Percentiles rank a stretch among this genome's conserved stretches.
Conservation (phyloP, 1,140 invertebrate species). For the Drosophila auraria region DNA sequence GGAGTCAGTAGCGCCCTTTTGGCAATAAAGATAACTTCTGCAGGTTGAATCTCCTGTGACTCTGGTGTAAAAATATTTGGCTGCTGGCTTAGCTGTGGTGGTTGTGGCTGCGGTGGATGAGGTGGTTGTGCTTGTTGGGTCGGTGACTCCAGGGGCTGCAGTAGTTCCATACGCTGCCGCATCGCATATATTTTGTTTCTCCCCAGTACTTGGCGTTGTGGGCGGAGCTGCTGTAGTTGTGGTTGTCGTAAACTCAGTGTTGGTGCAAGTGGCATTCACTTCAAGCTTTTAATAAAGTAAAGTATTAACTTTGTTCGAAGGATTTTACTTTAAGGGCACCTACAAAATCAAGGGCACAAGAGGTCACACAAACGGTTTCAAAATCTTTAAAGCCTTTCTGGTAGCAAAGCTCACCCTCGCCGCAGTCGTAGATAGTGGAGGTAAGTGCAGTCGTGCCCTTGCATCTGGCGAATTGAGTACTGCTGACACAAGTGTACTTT, state of each 20-base stretch:
- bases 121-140: not conserved
- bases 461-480: conserved; percentile 27
- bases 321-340: not conserved
- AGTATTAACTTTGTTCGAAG: not conserved
- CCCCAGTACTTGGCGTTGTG: not conserved
- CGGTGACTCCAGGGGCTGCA: not conserved
- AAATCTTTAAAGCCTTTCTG: not conserved
- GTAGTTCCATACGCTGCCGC: not conserved
- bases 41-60: conserved; percentile 1
- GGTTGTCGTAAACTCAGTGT: conserved; percentile 7
- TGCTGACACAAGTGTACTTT: conserved; percentile 36
- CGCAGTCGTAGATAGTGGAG: conserved; percentile 8
- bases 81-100: not conserved
- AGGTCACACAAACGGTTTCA: conserved; percentile 11
- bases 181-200: not conserved
- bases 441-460: not conserved
- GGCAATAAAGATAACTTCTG: conserved; percentile 26
- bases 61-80: not conserved
- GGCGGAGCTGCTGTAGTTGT: conserved; percentile 14
- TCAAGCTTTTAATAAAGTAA: not conserved
- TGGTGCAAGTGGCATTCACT: conserved; percentile 1
- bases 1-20: not conserved
- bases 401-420: conserved; percentile 21
- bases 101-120: not conserved
- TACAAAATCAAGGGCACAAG: conserved; percentile 10